phyloP scores from a whole-genome alignment of 2,797 vertebrate genomes.

The Hoplostethus atlanticus region DNA sequence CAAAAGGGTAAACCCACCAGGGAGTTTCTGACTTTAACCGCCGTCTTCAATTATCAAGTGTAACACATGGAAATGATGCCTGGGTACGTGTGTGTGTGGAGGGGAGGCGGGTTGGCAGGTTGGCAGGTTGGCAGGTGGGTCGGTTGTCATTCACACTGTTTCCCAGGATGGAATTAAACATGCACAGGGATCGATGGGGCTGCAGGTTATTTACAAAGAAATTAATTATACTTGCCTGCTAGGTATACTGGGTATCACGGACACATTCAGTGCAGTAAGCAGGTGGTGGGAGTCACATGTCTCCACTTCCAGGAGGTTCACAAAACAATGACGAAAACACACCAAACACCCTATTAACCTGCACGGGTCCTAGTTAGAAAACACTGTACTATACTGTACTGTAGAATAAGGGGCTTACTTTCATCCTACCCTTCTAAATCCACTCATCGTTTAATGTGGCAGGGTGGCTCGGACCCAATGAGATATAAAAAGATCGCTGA shows the following conservation, averaged over 20 bases:
- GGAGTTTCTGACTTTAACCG: neutral
- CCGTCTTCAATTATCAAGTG: neutral
- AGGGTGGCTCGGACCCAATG: neutral
- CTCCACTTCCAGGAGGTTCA: constrained; percentile 15
- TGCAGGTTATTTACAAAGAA: constrained; percentile 43
- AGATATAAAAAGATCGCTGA: constrained; percentile 17
- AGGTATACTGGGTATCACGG: constrained; percentile 1
- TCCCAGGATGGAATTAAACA: constrained; percentile 42
- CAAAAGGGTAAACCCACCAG: neutral
- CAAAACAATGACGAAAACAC: constrained; percentile 13
- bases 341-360: constrained; percentile 57
- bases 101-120: neutral
- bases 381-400: neutral
- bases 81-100: neutral
- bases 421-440: neutral
- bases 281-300: constrained; percentile 15
- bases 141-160: constrained; percentile 23
- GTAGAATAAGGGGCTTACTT: neutral
- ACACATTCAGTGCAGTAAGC: constrained; percentile 20
- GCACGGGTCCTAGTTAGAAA: constrained; percentile 18
- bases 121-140: neutral
- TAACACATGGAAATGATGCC: neutral
- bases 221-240: constrained; percentile 40
- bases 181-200: constrained; percentile 18
- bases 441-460: neutral